phyloP scores from a whole-genome alignment of 1,140 invertebrate genomes.

The Aphis gossypii region DNA sequence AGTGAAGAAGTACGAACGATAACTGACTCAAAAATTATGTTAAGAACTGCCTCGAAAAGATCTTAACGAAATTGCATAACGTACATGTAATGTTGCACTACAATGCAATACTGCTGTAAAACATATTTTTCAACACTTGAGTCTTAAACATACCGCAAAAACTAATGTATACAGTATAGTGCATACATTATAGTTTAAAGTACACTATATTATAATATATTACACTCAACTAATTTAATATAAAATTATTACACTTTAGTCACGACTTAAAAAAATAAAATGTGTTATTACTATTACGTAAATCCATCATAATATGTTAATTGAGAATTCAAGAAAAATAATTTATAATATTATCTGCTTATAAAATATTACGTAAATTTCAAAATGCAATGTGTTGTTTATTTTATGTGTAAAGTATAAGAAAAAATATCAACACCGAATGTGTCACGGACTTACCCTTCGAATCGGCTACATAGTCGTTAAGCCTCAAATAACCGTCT shows the following conservation, averaged over 20 bases:
- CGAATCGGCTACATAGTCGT: conserved; percentile 86
- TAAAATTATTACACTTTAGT: conserved; percentile 18
- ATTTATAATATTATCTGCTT: background rate
- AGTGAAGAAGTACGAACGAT: background rate
- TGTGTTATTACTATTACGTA: background rate
- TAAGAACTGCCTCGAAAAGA: background rate
- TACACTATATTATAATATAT: background rate
- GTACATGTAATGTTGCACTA: background rate
- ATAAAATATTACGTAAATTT: background rate
- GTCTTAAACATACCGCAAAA: background rate
- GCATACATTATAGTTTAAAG: background rate
- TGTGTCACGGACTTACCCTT: conserved; percentile 62
- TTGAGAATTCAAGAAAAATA: background rate
- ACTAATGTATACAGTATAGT: background rate
- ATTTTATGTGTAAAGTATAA: background rate
- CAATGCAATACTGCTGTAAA: background rate
- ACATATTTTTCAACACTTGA: background rate
- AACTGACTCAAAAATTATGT: background rate
- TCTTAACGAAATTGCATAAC: background rate
- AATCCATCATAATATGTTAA: background rate
- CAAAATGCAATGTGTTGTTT: background rate
- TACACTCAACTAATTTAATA: background rate
- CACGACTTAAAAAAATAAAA: conserved; percentile 11
- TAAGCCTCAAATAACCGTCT: conserved; percentile 78
- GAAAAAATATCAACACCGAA: background rate